Evolutionary conservation across 35 echinoderm and acorn worm genomes (phyloP).

Genomic region (Apostichopus parvimensis): DNA sequence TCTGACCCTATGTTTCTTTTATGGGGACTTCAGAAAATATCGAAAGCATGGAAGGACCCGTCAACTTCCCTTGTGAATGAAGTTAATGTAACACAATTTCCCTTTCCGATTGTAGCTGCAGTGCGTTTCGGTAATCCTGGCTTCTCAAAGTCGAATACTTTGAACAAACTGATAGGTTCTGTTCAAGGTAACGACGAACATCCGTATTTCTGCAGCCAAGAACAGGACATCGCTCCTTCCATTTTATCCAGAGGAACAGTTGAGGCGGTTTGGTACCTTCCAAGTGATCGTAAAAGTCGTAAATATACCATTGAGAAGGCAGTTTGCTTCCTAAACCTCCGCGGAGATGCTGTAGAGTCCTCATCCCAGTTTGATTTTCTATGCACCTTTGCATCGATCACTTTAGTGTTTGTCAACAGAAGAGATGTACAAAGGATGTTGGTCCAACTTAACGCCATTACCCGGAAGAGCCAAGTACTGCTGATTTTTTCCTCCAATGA

Average conservation of each 20-base stretch:
- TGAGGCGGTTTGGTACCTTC: not conserved
- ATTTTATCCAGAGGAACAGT: not conserved
- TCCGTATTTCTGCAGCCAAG: not conserved
- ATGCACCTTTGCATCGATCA: too few species aligned
- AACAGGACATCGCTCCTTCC: not conserved
- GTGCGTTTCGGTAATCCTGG: not conserved
- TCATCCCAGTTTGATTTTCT: too few species aligned
- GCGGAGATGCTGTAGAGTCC: too few species aligned
- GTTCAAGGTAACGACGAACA: constrained; percentile 16
- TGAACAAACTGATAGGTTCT: constrained; percentile 14
- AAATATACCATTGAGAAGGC: too few species aligned
- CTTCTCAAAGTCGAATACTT: not conserved
- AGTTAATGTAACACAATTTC: not conserved
- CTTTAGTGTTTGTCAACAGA: too few species aligned
- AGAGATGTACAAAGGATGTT: too few species aligned
- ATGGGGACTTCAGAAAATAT: constrained; percentile 19
- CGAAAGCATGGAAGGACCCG: constrained; percentile 4
- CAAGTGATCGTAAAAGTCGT: not conserved
- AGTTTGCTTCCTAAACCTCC: too few species aligned
- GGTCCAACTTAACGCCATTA: too few species aligned
- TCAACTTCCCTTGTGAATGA: not conserved
- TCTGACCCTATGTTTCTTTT: not conserved
- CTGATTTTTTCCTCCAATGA: not conserved
- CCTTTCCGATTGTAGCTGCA: not conserved
- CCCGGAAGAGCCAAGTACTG: too few species aligned